Percentiles rank a stretch among this genome's conserved stretches.
phyloP scores from a whole-genome alignment of 2,888 invertebrate genomes.

The Drosophila robusta region DNA sequence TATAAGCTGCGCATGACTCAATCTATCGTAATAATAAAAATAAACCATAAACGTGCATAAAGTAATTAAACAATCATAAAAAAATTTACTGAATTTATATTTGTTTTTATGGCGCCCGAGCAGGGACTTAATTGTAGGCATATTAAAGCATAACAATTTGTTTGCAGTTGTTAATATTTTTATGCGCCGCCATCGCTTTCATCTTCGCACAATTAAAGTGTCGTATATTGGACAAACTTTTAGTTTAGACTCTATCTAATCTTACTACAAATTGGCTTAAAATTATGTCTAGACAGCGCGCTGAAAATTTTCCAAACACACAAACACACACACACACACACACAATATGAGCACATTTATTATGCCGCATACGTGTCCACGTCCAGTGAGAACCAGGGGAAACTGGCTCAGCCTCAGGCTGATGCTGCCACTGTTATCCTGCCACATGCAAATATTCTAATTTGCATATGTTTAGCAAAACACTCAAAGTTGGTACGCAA shows the following conservation, averaged over 20 bases:
- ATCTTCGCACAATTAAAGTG: slow-evolving; percentile 25
- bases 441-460: slow-evolving; percentile 77
- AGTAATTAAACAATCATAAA: slow-evolving; percentile 20
- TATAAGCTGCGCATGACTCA: neutral
- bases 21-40: slow-evolving; percentile 2
- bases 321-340: neutral
- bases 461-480: slow-evolving; percentile 72
- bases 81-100: neutral
- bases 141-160: neutral
- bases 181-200: neutral
- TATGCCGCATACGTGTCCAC: slow-evolving; percentile 48
- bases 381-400: slow-evolving; percentile 41
- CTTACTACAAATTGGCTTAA: slow-evolving; percentile 48
- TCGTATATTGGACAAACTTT: slow-evolving; percentile 9
- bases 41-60: neutral
- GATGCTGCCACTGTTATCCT: slow-evolving; percentile 48
- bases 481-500: slow-evolving; percentile 37
- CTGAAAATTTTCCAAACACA: slow-evolving; percentile 11
- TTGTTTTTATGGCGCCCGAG: neutral
- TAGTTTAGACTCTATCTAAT: slow-evolving; percentile 34
- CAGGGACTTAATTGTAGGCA: neutral
- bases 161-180: neutral
- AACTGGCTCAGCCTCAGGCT: slow-evolving; percentile 25
- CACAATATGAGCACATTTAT: slow-evolving; percentile 29
- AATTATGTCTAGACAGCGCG: slow-evolving; percentile 57